Evolutionary conservation across 35 echinoderm and acorn worm species (phyloP).

Genomic region (Apostichopus californicus): DNA sequence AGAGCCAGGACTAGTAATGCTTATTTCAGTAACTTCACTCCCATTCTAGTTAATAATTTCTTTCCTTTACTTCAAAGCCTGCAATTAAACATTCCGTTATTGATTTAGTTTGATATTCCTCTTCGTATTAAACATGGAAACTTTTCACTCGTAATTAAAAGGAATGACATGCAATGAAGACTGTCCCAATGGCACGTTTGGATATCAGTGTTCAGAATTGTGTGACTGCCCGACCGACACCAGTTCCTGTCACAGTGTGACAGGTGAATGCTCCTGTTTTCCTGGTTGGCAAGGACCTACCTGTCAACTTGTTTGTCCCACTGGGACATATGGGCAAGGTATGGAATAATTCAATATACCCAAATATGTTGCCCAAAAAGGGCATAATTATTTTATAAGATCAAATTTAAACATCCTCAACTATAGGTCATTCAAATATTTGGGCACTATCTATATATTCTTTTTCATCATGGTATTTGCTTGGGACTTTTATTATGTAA

Average conservation of each 20-base stretch:
- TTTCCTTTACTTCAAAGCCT: too few species aligned
- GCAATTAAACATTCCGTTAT: neutral
- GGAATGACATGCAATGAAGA: neutral
- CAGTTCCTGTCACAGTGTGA: slow-evolving; percentile 7
- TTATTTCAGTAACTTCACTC: too few species aligned
- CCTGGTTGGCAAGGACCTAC: slow-evolving; percentile 72
- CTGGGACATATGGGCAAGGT: slow-evolving; percentile 51
- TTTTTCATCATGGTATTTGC: too few species aligned
- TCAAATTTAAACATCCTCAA: too few species aligned
- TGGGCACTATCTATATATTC: too few species aligned
- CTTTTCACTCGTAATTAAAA: neutral
- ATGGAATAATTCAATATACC: neutral
- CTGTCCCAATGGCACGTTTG: slow-evolving; percentile 48
- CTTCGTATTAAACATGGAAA: too few species aligned
- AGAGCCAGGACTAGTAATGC: too few species aligned
- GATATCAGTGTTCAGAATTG: slow-evolving; percentile 28
- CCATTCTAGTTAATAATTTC: too few species aligned
- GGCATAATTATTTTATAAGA: too few species aligned
- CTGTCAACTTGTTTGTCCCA: slow-evolving; percentile 59
- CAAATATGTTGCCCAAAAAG: neutral
- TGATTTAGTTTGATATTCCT: neutral
- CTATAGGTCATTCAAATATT: too few species aligned
- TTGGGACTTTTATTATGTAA: too few species aligned
- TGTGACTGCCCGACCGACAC: neutral
- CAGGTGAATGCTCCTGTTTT: slow-evolving; percentile 70